phyloP scores from a whole-genome alignment of 2,888 invertebrate species.

The Tipula vernalis region DNA sequence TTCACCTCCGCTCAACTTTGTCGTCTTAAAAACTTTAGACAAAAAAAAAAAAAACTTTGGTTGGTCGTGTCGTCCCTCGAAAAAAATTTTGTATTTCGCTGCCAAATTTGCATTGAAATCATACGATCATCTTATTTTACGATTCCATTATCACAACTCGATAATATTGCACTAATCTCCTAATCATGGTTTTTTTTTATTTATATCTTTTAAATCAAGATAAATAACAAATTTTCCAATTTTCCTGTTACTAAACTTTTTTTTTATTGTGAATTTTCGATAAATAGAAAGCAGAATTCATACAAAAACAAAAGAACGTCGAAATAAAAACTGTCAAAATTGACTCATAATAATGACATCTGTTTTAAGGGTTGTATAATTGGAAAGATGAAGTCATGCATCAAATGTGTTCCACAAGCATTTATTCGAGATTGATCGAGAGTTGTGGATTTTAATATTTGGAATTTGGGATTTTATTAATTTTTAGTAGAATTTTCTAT shows the following conservation, averaged over 20 bases:
- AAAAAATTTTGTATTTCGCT: not conserved
- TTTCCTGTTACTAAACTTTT: no score
- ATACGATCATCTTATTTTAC: not conserved
- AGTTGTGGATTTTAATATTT: not conserved
- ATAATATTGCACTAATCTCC: not conserved
- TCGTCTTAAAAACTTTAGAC: not conserved
- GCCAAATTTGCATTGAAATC: not conserved
- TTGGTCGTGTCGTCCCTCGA: not conserved
- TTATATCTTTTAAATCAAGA: not conserved
- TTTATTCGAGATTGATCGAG: not conserved
- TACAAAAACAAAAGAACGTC: not conserved
- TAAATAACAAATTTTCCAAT: not conserved
- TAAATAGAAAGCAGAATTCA: not conserved
- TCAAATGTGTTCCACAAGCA: not conserved
- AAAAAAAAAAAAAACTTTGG: not conserved
- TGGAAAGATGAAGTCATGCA: not conserved
- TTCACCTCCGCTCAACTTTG: not conserved
- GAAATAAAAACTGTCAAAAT: not conserved
- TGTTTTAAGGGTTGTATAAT: not conserved
- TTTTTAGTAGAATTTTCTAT: no score
- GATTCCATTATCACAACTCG: not conserved
- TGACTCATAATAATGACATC: not conserved
- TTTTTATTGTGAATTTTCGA: not conserved
- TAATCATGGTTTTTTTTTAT: not conserved
- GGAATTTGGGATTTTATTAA: no score